Evolutionary conservation across 2,888 invertebrate species (phyloP), one percentile per base, ranked within the genome.

Genomic region (Hesperia comma): DNA sequence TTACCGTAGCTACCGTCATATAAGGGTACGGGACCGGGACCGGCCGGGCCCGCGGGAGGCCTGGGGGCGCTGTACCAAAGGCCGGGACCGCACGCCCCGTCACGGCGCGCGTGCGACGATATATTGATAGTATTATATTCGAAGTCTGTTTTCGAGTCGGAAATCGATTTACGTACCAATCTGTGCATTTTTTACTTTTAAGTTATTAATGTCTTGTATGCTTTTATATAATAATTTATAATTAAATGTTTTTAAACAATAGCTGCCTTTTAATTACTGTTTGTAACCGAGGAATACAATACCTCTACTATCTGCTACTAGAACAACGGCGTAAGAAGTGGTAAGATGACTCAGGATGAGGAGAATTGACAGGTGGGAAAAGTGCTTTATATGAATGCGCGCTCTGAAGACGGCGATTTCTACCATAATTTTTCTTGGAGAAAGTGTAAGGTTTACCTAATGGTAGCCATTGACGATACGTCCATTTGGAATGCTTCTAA

Each of bases 161-260:
- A 73, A 74, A 75, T 74, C 79, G 80, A 79, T 77, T 78, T 82
- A 87, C 88, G 92, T 92, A 92, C 92, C 92, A 89, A 91, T 84
- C 78, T 70, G 85, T 90, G 92, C 92, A 92, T 92, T 92, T 91
- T 86, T 81, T 90, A 89, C 85, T 81, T 79, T 70, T 90, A 88
- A 88, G 88, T 87, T 86, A 85, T 77, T 77, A 75, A 81, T 80
- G 81, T 86, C 86, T 81, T 88, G 88, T 87, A 89, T 89, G 88
- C 89, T 88, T 90, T 87, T 87, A 87, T 86, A 86, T 87, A 88
- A 82, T 90, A 88, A 90, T 89, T 90, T 90, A 90, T 90, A 90
- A 90, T 78, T 87, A 89, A 90, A 91, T 84, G 86, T 85, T 88
- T 87, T 62, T 86, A 81, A 88, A 86, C 77, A 75, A 80, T 79